phyloP scores from a whole-genome alignment of 2,888 invertebrate genomes.

The Corythucha ciliata region DNA sequence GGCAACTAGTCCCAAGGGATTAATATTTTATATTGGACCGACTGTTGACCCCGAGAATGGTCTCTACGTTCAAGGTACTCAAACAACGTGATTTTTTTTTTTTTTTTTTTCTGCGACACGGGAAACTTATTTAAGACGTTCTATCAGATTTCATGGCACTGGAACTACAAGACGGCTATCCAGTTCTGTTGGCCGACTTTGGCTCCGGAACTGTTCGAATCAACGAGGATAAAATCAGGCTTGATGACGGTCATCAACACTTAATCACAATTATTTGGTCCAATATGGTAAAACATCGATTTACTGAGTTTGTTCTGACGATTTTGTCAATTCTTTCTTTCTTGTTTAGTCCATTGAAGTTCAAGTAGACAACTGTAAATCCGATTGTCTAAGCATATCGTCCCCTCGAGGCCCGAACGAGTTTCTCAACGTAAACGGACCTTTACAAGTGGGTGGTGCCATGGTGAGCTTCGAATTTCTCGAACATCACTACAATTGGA shows the following conservation, averaged over 20 bases:
- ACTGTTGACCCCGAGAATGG: slow-evolving; percentile 48
- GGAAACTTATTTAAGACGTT: neutral
- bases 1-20: slow-evolving; percentile 64
- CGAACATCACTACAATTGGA: slow-evolving; percentile 57
- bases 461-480: slow-evolving; percentile 55
- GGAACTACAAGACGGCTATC: slow-evolving; percentile 74
- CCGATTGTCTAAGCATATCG: slow-evolving; percentile 59
- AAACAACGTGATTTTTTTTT: neutral
- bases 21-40: slow-evolving; percentile 88
- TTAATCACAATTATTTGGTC: slow-evolving; percentile 67
- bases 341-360: slow-evolving; percentile 53
- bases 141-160: slow-evolving; percentile 76
- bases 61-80: slow-evolving; percentile 54
- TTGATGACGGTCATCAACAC: slow-evolving; percentile 80
- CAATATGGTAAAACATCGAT: slow-evolving; percentile 40
- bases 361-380: slow-evolving; percentile 67
- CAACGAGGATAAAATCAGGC: slow-evolving; percentile 57
- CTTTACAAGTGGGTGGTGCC: slow-evolving; percentile 76
- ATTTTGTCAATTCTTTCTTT: slow-evolving; percentile 18
- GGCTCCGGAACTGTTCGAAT: slow-evolving; percentile 70
- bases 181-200: slow-evolving; percentile 74
- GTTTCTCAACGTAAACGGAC: slow-evolving; percentile 70
- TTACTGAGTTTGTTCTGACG: neutral
- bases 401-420: slow-evolving; percentile 61
- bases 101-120: slow-evolving; percentile 6